Base-by-base conservation (phyloP, 2,888 invertebrate species). In the Isoperla grammatica region DNA sequence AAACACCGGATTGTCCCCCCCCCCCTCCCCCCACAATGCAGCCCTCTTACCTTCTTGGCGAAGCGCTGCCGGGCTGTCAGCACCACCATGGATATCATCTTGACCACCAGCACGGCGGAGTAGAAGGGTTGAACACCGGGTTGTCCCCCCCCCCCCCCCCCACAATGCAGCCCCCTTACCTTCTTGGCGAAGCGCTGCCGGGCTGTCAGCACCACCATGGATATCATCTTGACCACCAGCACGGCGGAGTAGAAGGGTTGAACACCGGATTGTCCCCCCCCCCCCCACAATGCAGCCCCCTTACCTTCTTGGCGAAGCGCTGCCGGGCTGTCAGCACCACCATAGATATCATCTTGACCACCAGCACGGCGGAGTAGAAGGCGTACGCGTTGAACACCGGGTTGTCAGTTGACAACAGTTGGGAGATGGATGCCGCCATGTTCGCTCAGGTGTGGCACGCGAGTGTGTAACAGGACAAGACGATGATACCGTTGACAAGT, bases 331-430 rank as follows among this genome's bases (percentile, higher is more conserved):
- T 79, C 1, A 79, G 68, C 12, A 70, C 3, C 1, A 72, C 65
- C 76, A 79, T 77, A 1, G 68, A 42, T 9, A 79, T 61, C 69
- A 77, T 72, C 71, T 79, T 79, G 6, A 77, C 39, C 1, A 72
- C 72, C 63, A 79, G 65, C 22, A 77, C 67, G 8, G 71, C 71
- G 19, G 71, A 66, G 72, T 78, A 78, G 65, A 78, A 76, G 2
- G 70, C 67, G 68, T 73, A 79, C 13, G 72, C 65, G 56, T 68
- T 69, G 65, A 78, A 77, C 45, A 76, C 74, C 9, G 74, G 72
- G 64, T 75, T 75, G 11, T 68, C 67, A 3, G 17, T 15, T 15
- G 53, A 53, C 37, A 53, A 12, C 11, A 53, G 53, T 19, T 39
- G 29, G 5, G 29, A 29, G 5, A 29, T 29, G 29, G 29, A 29